phyloP scores from a whole-genome alignment of 2,888 invertebrate genomes.

The Lissonota sp. region DNA sequence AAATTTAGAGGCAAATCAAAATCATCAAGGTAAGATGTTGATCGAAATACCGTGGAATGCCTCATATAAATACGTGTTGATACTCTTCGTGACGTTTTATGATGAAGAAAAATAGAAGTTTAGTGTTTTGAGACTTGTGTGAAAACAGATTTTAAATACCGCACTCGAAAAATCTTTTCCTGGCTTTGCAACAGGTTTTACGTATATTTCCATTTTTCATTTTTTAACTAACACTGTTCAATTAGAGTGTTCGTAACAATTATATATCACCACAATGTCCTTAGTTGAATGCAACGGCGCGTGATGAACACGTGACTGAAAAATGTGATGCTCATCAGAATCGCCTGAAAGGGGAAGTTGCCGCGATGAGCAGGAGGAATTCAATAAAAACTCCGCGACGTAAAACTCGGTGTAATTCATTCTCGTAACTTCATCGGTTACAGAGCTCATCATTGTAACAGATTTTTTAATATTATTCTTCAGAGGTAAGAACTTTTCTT shows the following conservation, averaged over 20 bases:
- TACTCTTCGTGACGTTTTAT: too few species aligned
- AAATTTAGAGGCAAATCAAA: too few species aligned
- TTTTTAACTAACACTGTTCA: not conserved
- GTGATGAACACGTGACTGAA: conserved; percentile 62
- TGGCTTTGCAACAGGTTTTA: not conserved
- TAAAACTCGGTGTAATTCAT: conserved; percentile 51
- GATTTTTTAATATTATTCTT: not conserved
- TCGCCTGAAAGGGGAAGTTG: not conserved
- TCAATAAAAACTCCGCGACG: conserved; percentile 55
- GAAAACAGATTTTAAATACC: not conserved
- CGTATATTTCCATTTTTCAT: not conserved
- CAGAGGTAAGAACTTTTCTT: not conserved
- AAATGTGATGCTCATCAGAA: conserved; percentile 44
- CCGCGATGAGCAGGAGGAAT: not conserved
- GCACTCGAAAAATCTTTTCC: not conserved
- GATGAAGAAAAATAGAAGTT: too few species aligned
- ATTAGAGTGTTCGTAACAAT: conserved; percentile 19
- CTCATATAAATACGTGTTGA: too few species aligned
- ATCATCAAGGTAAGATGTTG: too few species aligned
- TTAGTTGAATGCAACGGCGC: conserved; percentile 66
- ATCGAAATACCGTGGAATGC: too few species aligned
- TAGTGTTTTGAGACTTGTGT: not conserved
- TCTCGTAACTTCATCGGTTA: conserved; percentile 31
- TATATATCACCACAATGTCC: conserved; percentile 59
- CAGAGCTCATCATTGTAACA: not conserved